Evolutionary conservation across 2,113 vertebrate species (phyloP), one percentile per base, ranked within the genome.

Genomic region (Capreolus pygargus): DNA sequence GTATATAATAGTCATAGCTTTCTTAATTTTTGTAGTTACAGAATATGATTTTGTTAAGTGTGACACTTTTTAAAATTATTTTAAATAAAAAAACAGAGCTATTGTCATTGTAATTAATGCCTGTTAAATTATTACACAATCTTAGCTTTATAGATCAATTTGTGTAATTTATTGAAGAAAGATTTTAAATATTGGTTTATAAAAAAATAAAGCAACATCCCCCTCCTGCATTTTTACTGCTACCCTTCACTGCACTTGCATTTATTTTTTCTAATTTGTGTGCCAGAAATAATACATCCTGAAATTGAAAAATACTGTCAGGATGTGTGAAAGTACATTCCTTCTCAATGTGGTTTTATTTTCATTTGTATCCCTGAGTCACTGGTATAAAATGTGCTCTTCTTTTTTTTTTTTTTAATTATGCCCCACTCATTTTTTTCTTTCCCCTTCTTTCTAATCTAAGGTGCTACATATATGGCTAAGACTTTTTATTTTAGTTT

Each of bases 71-170:
- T 45, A 28, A 55, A 89, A 36, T 95, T 81, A 87, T 33, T n/a
- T 43, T 86, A 90, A 94, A 82, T 11, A 54, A 7, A 96, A 87
- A 92, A 92, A 90, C 57, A 67, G 4, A 97, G 6, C 50, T 96
- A 96, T 90, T 98, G 58, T 64, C 97, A 98, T 33, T 96, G 95
- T 57, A 96, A 94, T 94, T 98, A 96, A 97, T 97, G 83, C 76
- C 92, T 92, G 91, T 79, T 78, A 79, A 74, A 89, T 97, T 97
- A 95, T 91, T 97, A 94, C 88, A 95, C 0, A 86, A 88, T n/a
- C 76, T 97, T 95, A 96, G 47, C 83, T 97, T 64, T 96, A 21
- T 83, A 96, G 58, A 97, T 95, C 70, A 95, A 39, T 25, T 95
- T 81, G 60, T 67, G 82, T 82, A 76, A 61, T 92, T 81, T 96